These are phyloP conservation scores for Cerastis rubricosa DNA, from an alignment of 2,888 invertebrate genomes.

Conservation along the genomic window DNA sequence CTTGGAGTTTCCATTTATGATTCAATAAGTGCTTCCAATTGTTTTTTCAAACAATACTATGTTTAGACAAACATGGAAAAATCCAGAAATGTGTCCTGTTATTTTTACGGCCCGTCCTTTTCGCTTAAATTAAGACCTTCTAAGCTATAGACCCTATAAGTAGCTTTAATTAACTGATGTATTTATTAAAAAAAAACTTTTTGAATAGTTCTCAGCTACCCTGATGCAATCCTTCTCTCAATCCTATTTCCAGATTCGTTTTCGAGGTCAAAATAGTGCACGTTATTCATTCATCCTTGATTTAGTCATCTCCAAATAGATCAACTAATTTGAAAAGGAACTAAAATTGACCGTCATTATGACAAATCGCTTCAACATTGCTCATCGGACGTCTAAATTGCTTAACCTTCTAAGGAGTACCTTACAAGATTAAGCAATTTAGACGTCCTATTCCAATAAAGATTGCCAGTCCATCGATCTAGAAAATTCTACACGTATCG, in stretches of 20 bases:
- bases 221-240: not conserved
- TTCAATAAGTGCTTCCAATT: not conserved
- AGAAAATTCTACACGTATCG: conserved; percentile 39
- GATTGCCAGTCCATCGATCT: conserved; percentile 33
- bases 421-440: conserved; percentile 34
- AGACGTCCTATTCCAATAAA: conserved; percentile 15
- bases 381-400: too few species aligned
- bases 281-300: conserved; percentile 1
- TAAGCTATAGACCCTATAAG: too few species aligned
- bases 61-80: not conserved
- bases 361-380: conserved; percentile 4
- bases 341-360: not conserved
- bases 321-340: not conserved
- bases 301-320: conserved; percentile 15
- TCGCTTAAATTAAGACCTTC: not conserved
- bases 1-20: not conserved
- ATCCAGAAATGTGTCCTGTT: not conserved
- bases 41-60: not conserved
- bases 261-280: not conserved
- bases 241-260: not conserved
- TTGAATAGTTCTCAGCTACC: too few species aligned
- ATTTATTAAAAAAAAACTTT: too few species aligned
- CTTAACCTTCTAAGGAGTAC: too few species aligned
- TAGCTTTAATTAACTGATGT: too few species aligned
- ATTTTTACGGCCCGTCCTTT: not conserved